A percentile compares a stretch with the other conserved stretches of the same genome.
These are phyloP conservation scores for Oppia nitens DNA, from an alignment of 1,140 invertebrate species.

Conservation along the genomic window DNA sequence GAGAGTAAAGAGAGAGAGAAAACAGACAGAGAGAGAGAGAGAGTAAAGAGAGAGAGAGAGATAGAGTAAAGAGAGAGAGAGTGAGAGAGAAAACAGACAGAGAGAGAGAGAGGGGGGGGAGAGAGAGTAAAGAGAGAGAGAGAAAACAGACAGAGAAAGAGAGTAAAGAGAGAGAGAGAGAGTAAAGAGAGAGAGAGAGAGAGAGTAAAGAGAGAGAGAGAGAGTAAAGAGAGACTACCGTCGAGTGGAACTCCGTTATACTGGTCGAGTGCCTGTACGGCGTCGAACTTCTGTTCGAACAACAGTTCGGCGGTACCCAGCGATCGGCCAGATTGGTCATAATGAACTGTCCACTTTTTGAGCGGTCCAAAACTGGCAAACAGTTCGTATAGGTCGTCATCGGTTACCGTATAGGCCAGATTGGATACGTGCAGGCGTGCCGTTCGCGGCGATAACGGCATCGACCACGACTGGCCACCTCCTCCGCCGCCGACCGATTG, in stretches of 20 bases:
- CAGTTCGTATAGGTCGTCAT: slow-evolving; percentile 46
- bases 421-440: slow-evolving; percentile 67
- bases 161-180: too few relatives aligned
- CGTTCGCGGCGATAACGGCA: neutral
- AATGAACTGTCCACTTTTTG: slow-evolving; percentile 85
- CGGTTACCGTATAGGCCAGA: slow-evolving; percentile 83
- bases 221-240: slow-evolving; percentile 49
- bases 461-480: neutral
- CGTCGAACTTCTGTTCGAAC: slow-evolving; percentile 76
- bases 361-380: slow-evolving; percentile 91
- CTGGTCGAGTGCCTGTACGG: slow-evolving; percentile 88
- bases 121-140: too few relatives aligned
- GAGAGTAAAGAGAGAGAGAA: too few relatives aligned
- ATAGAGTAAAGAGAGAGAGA: too few relatives aligned
- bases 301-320: slow-evolving; percentile 91
- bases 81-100: too few relatives aligned
- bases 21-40: too few relatives aligned
- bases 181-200: too few relatives aligned
- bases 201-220: too few relatives aligned
- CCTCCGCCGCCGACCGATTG: neutral
- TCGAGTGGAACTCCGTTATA: slow-evolving; percentile 94
- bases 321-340: slow-evolving; percentile 86
- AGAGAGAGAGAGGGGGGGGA: too few relatives aligned
- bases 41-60: too few relatives aligned
- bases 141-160: too few relatives aligned